Percentiles rank a stretch among this genome's conserved stretches.
Conservation (phyloP, 1,140 invertebrate genomes). For the Diuraphis noxia region DNA sequence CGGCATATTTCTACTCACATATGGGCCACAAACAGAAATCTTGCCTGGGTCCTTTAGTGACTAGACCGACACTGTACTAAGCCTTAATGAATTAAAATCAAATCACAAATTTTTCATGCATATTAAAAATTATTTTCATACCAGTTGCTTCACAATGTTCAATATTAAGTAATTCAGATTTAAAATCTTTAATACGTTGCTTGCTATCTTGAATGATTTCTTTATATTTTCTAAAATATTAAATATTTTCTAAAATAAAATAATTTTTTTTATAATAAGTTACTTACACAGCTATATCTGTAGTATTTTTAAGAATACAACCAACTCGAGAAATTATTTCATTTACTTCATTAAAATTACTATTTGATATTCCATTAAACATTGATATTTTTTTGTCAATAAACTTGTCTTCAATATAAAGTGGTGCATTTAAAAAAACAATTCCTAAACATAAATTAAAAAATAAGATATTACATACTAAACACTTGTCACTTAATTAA, state of each 20-base stretch:
- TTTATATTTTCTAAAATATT: constrained; percentile 43
- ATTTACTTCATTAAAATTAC: constrained; percentile 47
- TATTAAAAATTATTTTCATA: not conserved
- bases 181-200: constrained; percentile 34
- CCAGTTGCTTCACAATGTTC: constrained; percentile 6
- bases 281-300: constrained; percentile 26
- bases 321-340: constrained; percentile 16
- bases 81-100: not conserved
- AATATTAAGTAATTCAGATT: constrained; percentile 31
- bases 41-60: too few relatives aligned
- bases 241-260: not conserved
- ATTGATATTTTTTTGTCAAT: constrained; percentile 29
- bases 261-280: not conserved
- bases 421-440: constrained; percentile 6
- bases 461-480: not conserved
- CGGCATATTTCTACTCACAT: too few relatives aligned
- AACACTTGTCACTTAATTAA: too few relatives aligned
- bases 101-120: not conserved
- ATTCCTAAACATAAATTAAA: constrained; percentile 13
- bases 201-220: constrained; percentile 48
- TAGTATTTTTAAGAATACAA: not conserved
- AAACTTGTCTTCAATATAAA: constrained; percentile 16
- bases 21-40: too few relatives aligned
- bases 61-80: not conserved
- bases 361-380: constrained; percentile 5